Base-by-base conservation (phyloP, 1,140 invertebrate species). In the Drosophila navojoa region DNA sequence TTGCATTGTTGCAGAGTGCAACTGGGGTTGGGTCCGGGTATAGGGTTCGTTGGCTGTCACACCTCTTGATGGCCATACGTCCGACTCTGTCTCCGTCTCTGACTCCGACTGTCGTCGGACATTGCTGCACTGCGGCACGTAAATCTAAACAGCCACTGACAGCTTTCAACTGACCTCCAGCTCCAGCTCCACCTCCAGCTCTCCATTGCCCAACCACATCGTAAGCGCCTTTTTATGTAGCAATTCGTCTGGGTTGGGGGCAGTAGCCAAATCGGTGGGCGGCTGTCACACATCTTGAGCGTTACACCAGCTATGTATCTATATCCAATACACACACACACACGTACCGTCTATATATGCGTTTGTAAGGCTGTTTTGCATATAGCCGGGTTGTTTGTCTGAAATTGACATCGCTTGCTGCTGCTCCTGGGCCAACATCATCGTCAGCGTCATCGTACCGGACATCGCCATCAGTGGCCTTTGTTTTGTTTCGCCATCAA, bases 61-160 rank as follows among this genome's bases (percentile, higher is more conserved):
- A 76, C 61, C 73, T 76, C 69, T 54, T 79, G 80, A 78, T 75
- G 72, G 71, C 35, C 52, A 63, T 72, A 53, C 71, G 81, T 70
- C 82, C 57, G 76, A 69, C 70, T 57, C 32, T 57, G 11, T 1
- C 59, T 50, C 27, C n/a, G 29, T 10, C 59, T 60, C 42, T 42
- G 22, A 9, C 25, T 27, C 66, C 25, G 19, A 16, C 10, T 19
- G 13, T 42, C 71, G 47, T 76, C 81, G 75, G 81, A 75, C 81
- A 84, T 74, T 77, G 81, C 82, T 86, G 82, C 82, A 86, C 61
- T 86, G 82, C 82, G 82, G 84, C 82, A 87, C 82, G 82, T 87
- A 87, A 87, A 87, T 87, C 82, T 82, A 87, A 87, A 87, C 82
- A 87, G 84, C 79, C 79, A 82, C 76, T 89, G 82, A 86, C 82